Percentiles rank a stretch among this genome's conserved stretches.
These are phyloP conservation scores for Camponotus floridanus DNA, from an alignment of 1,140 invertebrate genomes.

Conservation along the genomic window DNA sequence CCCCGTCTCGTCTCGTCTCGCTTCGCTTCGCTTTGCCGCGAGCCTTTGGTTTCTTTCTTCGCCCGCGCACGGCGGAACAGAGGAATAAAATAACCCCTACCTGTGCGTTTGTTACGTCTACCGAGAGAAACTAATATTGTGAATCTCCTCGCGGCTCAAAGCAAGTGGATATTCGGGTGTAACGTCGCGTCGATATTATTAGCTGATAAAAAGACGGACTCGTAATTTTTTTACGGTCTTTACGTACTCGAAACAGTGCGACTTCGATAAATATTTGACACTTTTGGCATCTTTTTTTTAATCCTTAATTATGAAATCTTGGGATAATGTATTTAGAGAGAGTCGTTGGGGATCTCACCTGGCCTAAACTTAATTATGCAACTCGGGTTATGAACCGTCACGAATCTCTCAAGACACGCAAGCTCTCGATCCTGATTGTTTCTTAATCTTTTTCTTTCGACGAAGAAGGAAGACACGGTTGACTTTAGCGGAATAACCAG, in stretches of 20 bases:
- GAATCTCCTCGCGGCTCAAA: slow-evolving; percentile 62
- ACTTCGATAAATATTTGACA: not conserved
- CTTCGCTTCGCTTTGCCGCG: slow-evolving; percentile 6
- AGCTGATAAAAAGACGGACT: slow-evolving; percentile 45
- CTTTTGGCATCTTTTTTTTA: not conserved
- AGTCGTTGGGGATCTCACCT: not conserved
- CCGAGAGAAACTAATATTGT: slow-evolving; percentile 69
- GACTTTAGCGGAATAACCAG: slow-evolving; percentile 23
- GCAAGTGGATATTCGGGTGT: slow-evolving; percentile 56
- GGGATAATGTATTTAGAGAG: too few relatives aligned
- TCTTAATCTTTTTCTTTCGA: slow-evolving; percentile 20
- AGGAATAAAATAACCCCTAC: slow-evolving; percentile 68
- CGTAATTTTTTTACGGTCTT: slow-evolving; percentile 34
- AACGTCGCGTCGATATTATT: slow-evolving; percentile 56
- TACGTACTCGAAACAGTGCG: not conserved
- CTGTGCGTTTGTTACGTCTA: slow-evolving; percentile 67
- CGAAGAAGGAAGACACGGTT: slow-evolving; percentile 7
- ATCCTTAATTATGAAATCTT: too few relatives aligned
- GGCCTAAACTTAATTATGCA: not conserved
- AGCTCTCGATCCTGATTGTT: slow-evolving; percentile 1
- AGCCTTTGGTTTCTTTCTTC: slow-evolving; percentile 55
- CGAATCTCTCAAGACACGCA: not conserved
- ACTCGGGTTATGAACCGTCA: not conserved
- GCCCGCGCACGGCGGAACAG: slow-evolving; percentile 17
- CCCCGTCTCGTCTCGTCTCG: not conserved